Conservation (phyloP, 2,888 invertebrate species). For the Caenorhabditis drosophilae region DNA sequence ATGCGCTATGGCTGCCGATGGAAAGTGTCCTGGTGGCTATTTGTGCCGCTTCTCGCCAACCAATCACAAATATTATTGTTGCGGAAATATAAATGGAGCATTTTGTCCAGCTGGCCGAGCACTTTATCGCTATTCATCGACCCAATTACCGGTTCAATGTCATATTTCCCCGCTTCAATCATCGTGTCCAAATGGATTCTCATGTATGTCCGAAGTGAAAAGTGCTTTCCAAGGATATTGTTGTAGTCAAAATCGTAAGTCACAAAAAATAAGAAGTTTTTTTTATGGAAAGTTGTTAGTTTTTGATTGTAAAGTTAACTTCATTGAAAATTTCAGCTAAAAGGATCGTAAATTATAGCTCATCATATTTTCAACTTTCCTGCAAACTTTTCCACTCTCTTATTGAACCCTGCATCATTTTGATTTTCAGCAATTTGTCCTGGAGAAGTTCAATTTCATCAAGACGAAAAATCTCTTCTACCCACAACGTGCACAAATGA, state of each 20-base stretch:
- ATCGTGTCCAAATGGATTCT: slow-evolving; percentile 45
- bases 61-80: slow-evolving; percentile 54
- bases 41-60: slow-evolving; percentile 49
- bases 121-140: slow-evolving; percentile 46
- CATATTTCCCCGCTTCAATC: slow-evolving; percentile 38
- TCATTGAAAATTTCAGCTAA: too few relatives aligned
- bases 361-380: too few relatives aligned
- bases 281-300: too few relatives aligned
- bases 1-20: slow-evolving; percentile 53
- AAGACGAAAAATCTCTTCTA: slow-evolving; percentile 47
- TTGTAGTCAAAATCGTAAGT: slow-evolving; percentile 51
- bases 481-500: slow-evolving; percentile 50
- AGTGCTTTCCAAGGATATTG: slow-evolving; percentile 54
- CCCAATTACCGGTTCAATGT: slow-evolving; percentile 49
- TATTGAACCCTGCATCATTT: slow-evolving; percentile 11
- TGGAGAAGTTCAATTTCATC: slow-evolving; percentile 46
- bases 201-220: slow-evolving; percentile 47
- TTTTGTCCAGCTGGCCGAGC: slow-evolving; percentile 49
- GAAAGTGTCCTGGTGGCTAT: slow-evolving; percentile 48
- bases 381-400: too few relatives aligned
- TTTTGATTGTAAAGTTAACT: slow-evolving; percentile 1
- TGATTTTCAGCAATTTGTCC: slow-evolving; percentile 52
- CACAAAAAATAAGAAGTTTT: too few relatives aligned
- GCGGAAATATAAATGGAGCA: slow-evolving; percentile 46
- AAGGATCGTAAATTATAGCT: too few relatives aligned